phyloP scores from a whole-genome alignment of 2,797 vertebrate genomes.

The Nyctalus aviator region DNA sequence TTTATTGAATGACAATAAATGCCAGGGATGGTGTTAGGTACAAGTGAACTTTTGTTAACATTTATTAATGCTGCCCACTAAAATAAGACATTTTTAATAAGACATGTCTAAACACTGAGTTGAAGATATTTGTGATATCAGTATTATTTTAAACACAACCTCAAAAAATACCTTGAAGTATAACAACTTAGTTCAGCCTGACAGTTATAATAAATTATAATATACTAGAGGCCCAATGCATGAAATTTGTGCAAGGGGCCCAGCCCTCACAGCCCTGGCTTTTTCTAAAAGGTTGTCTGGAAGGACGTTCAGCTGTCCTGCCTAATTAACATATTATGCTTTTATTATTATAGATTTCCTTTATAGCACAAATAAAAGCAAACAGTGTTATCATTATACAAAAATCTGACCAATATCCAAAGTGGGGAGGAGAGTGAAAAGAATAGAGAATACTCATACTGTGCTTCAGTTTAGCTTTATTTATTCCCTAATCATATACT shows the following conservation, averaged over 20 bases:
- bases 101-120: background rate
- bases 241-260: no score
- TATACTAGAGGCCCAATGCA: no score
- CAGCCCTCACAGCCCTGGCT: no score
- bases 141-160: background rate
- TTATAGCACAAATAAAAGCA: background rate
- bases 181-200: background rate
- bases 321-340: no score
- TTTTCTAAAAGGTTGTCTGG: no score
- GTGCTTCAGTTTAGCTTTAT: background rate
- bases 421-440: background rate
- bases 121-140: slow-evolving; percentile 3
- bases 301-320: no score
- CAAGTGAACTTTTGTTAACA: background rate
- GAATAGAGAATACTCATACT: background rate
- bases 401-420: background rate
- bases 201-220: background rate
- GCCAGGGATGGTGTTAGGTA: background rate
- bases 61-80: background rate
- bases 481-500: background rate
- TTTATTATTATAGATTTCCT: background rate
- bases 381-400: background rate
- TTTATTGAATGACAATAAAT: slow-evolving; percentile 27
- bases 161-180: background rate
- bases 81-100: background rate